phyloP scores from a whole-genome alignment of 2,888 invertebrate genomes.

The Ormyrus pomaceus region DNA sequence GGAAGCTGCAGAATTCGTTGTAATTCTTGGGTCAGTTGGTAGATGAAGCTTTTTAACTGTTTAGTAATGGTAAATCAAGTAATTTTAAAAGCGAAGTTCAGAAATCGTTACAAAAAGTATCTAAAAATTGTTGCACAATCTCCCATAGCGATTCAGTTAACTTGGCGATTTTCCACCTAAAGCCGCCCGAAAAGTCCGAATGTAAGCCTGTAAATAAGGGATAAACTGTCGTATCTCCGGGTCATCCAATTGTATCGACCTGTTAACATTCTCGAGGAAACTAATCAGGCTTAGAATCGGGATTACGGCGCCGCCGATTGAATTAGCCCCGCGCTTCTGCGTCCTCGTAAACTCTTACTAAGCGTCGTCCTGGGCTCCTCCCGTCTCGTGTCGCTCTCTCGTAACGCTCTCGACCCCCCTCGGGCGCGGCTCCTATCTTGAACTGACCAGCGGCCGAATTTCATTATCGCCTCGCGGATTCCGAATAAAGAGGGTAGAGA shows the following conservation, averaged over 20 bases:
- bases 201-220: constrained; percentile 13
- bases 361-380: constrained; percentile 71
- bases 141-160: no score
- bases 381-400: constrained; percentile 69
- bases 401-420: no score
- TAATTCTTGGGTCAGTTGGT: no score
- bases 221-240: constrained; percentile 11
- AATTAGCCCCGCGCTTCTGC: constrained; percentile 69
- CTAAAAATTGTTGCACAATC: no score
- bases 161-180: no score
- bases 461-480: constrained; percentile 44
- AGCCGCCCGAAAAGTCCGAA: background rate
- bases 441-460: constrained; percentile 32
- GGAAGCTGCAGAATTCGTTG: no score
- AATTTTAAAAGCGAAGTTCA: no score
- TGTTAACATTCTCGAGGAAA: constrained; percentile 58
- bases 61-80: no score
- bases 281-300: constrained; percentile 73
- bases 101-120: no score
- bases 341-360: constrained; percentile 74
- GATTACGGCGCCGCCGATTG: constrained; percentile 71
- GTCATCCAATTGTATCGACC: constrained; percentile 52
- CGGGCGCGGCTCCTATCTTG: background rate
- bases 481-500: constrained; percentile 4
- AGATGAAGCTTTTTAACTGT: no score